Base-by-base conservation (phyloP, 2,797 vertebrate genomes). In the Pangasius macronema region DNA sequence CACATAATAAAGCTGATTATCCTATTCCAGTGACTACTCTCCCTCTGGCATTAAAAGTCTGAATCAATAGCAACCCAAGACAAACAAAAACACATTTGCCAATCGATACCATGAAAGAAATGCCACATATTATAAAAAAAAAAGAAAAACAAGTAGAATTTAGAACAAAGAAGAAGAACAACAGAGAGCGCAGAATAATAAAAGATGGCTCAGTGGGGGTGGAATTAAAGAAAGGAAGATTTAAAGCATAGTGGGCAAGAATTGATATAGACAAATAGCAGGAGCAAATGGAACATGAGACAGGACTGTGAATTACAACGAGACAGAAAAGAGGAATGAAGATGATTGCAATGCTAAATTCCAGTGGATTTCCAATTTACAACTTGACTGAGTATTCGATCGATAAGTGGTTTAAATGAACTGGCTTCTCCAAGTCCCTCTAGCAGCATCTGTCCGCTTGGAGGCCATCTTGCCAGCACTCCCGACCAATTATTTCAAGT, bases 1-100 rank as follows among this genome's bases (percentile, higher is more conserved):
- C 76, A 82, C 88, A 89, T 87, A 89, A 88, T 87, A 89, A 85
- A 82, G 59, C 85, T 86, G 85, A 91, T 88, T 87, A 91, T 86
- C 75, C 70, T 85, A 86, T 85, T 89, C 87, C 84, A 85, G 85
- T 18, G 63, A 46, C 57, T 63, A 63, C 57, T 86, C 61, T 88
- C 85, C 77, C 87, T 83, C 39, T n/a, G 77, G 84, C 81, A 77
- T 84, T 61, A 33, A 85, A 85, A 83, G 77, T 76, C 67, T 51
- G 77, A 82, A 87, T 89, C 87, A 39, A 91, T 88, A 87, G 3
- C 87, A 82, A 88, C 61, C 83, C 67, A 84, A 86, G 84, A 83
- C 57, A 85, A 89, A 90, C 85, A 88, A 89, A 90, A 86, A 91
- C 85, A 88, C 76, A 85, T 87, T 88, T 88, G 73, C 70, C 83